Base-by-base conservation (phyloP, 1,140 invertebrate genomes). In the Drosophila bifasciata region DNA sequence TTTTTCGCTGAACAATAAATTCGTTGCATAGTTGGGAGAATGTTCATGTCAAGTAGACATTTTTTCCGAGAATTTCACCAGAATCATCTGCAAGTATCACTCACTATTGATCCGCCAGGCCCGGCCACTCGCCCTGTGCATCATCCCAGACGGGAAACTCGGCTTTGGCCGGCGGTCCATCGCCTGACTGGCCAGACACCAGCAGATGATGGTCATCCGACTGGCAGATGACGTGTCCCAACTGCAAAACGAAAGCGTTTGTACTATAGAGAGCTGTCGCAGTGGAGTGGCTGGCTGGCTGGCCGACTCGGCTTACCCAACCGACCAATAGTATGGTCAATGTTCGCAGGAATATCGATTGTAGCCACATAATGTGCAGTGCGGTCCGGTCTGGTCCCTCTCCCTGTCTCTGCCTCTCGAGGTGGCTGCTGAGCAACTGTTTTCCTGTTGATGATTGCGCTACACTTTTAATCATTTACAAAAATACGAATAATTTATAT, bases 131-230 rank as follows among this genome's bases (percentile, higher is more conserved):
- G n/a, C 76, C 76, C 5, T 50, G 43, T 6, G 69, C 80, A 70
- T 86, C 70, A 64, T 86, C 61, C 55, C 60, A 79, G 8, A 79
- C 79, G 6, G 86, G 81, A 70, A 90, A 73, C 8, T 53, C 41
- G 0, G 8, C 15, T 15, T 90, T 90, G 7, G 53, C 41, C 4
- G 73, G 76, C 5, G 48, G n/a, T 3, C 40, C 49, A 45, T 67
- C 39, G 7, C 39, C 71, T 13, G 11, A 8, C 0, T 11, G 15
- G 3, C 63, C 63, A 19, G 61, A 3, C 5, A 57, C 16, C 21
- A 55, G 15, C 1, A 21, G 44, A 19, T 62, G 46, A 21, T 53
- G 45, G 0, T 21, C 19, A 19, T 3, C 63, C 5, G 63, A 19
- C 32, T 88, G 68, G 5, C 74, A 72, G n/a, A 62, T 53, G 49